A percentile compares a stretch with the other conserved stretches of the same genome.
These are phyloP conservation scores for Lampropteryx suffumata DNA, from an alignment of 2,888 invertebrate genomes.

Conservation along the genomic window DNA sequence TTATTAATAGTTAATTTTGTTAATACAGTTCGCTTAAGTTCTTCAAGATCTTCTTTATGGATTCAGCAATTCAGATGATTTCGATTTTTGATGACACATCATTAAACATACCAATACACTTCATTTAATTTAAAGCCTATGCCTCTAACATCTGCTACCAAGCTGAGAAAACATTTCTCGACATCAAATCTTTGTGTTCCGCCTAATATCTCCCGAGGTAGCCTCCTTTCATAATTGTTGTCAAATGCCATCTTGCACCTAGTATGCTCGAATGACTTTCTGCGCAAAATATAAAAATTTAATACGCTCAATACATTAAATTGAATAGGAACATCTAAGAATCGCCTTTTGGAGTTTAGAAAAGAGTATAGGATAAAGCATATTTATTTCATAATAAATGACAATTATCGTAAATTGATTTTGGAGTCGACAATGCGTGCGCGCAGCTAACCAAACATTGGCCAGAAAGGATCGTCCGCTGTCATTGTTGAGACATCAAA, in stretches of 20 bases:
- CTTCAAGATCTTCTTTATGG: no score
- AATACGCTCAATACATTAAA: conserved; percentile 62
- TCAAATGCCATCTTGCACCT: conserved; percentile 65
- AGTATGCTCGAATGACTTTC: conserved; percentile 59
- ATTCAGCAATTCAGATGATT: not conserved
- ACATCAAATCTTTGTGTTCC: conserved; percentile 66
- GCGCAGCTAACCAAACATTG: conserved; percentile 87
- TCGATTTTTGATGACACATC: conserved; percentile 9
- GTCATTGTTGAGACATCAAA: conserved; percentile 68
- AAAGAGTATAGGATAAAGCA: conserved; percentile 66
- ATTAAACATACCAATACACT: conserved; percentile 30
- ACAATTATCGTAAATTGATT: conserved; percentile 83
- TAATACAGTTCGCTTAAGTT: no score
- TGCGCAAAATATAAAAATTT: conserved; percentile 71
- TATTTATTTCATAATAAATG: conserved; percentile 83
- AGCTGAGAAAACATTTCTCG: conserved; percentile 74
- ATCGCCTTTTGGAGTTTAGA: conserved; percentile 63
- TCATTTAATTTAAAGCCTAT: conserved; percentile 50
- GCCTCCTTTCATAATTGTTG: conserved; percentile 71
- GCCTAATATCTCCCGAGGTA: conserved; percentile 67
- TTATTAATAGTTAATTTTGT: no score
- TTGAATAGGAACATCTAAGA: conserved; percentile 49
- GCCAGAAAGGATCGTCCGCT: conserved; percentile 80
- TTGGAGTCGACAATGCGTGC: conserved; percentile 68
- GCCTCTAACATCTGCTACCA: conserved; percentile 63